Percentiles rank a stretch among this genome's conserved stretches.
Evolutionary conservation across 2,113 vertebrate genomes (phyloP).

Genomic region (Chaenogobius annularis): DNA sequence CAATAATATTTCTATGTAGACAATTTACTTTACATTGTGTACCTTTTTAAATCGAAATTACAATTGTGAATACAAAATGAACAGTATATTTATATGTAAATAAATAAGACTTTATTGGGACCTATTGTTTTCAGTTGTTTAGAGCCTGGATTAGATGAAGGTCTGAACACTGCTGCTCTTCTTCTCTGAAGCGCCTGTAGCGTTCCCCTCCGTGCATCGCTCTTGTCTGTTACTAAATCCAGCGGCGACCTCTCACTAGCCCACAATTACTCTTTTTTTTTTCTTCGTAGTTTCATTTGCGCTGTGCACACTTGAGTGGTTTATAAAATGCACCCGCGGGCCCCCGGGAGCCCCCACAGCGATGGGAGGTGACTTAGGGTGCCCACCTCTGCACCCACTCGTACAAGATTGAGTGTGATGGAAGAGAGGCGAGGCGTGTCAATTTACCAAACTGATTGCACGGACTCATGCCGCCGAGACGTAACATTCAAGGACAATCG

Average conservation of each 20-base stretch:
- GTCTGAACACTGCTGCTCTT: slow-evolving; percentile 32
- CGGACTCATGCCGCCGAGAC: slow-evolving; percentile 13
- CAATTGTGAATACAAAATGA: too few species aligned
- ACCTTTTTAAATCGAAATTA: too few species aligned
- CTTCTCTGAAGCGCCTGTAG: slow-evolving; percentile 37
- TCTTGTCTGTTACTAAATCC: slow-evolving; percentile 23
- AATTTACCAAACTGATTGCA: slow-evolving; percentile 34
- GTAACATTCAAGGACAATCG: slow-evolving; percentile 22
- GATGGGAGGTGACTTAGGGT: neutral
- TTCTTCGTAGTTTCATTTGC: slow-evolving; percentile 9
- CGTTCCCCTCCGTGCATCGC: neutral
- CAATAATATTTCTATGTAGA: too few species aligned
- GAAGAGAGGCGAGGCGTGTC: slow-evolving; percentile 24
- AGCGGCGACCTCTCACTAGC: slow-evolving; percentile 6
- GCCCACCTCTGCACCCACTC: slow-evolving; percentile 21
- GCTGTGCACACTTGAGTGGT: slow-evolving; percentile 28
- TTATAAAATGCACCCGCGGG: slow-evolving; percentile 34
- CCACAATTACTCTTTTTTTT: slow-evolving; percentile 24
- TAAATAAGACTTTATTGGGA: too few species aligned
- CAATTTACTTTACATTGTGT: too few species aligned
- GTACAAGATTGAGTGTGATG: slow-evolving; percentile 30
- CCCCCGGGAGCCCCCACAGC: neutral
- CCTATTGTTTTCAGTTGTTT: too few species aligned
- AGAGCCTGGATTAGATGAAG: neutral
- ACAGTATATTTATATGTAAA: too few species aligned